phyloP scores from a whole-genome alignment of 1,140 invertebrate species.

The Antheraea mylitta region DNA sequence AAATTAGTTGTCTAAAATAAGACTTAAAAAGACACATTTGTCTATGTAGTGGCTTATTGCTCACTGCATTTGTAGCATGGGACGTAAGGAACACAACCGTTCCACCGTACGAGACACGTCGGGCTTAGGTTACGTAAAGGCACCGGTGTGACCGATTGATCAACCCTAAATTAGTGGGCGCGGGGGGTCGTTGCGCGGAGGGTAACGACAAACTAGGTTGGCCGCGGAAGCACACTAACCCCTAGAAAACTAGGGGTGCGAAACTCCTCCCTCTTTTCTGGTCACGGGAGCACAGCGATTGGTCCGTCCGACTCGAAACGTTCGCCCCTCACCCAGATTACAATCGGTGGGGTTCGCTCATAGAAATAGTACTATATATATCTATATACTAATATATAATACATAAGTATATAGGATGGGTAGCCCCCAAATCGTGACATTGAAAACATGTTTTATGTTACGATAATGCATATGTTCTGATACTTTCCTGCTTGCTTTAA shows the following conservation, averaged over 20 bases:
- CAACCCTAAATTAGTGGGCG: slow-evolving; percentile 75
- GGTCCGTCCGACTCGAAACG: slow-evolving; percentile 59
- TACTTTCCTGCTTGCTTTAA: background rate
- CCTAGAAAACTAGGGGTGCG: slow-evolving; percentile 78
- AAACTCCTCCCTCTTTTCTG: slow-evolving; percentile 77
- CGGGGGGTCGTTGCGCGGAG: slow-evolving; percentile 50
- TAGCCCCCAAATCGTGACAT: slow-evolving; percentile 64
- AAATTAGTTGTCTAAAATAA: no score
- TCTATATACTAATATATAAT: slow-evolving; percentile 56
- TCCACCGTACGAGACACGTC: slow-evolving; percentile 38
- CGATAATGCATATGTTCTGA: slow-evolving; percentile 7
- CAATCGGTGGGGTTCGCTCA: slow-evolving; percentile 77
- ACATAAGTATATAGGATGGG: slow-evolving; percentile 46
- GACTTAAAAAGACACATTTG: no score
- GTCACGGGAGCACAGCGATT: slow-evolving; percentile 73
- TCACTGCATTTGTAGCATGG: background rate
- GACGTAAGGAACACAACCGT: background rate
- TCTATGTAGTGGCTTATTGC: no score
- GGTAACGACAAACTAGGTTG: slow-evolving; percentile 72
- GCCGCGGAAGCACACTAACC: slow-evolving; percentile 77
- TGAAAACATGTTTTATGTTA: slow-evolving; percentile 37
- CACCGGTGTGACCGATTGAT: slow-evolving; percentile 63
- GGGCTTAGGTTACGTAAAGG: slow-evolving; percentile 58
- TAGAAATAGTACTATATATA: slow-evolving; percentile 75
- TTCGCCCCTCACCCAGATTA: slow-evolving; percentile 73